phyloP scores from a whole-genome alignment of 2,113 vertebrate species.

The Lagopus leucura region DNA sequence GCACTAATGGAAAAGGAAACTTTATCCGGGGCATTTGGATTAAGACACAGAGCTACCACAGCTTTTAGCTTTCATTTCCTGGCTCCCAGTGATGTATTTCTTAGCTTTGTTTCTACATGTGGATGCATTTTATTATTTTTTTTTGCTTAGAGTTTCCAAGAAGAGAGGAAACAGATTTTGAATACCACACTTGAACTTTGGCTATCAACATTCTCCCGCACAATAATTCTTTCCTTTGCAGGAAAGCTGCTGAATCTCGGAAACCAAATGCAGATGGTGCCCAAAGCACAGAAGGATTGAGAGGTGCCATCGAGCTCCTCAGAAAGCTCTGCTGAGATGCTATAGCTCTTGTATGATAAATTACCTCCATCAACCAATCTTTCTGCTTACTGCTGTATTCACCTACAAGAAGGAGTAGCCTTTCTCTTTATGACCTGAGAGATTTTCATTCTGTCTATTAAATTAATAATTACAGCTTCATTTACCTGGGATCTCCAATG shows the following conservation, averaged over 20 bases:
- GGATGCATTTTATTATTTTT: not conserved
- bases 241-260: not conserved
- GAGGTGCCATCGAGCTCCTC: not conserved
- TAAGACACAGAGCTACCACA: conserved; percentile 39
- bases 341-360: not conserved
- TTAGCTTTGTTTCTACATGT: not conserved
- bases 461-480: conserved; percentile 55
- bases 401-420: not conserved
- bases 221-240: not conserved
- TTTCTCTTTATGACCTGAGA: not conserved
- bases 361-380: not conserved
- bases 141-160: not conserved
- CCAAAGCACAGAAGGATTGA: not conserved
- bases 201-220: not conserved
- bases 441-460: conserved; percentile 34
- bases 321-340: not conserved
- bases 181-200: not conserved
- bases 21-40: not conserved
- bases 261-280: not conserved
- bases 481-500: not conserved
- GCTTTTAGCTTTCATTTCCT: conserved; percentile 17
- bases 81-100: not conserved
- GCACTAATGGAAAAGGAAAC: conserved; percentile 54
- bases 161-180: not conserved
- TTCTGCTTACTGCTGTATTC: not conserved